Evolutionary conservation across 2,797 vertebrate genomes (phyloP).

Genomic region (Eupleurogrammus muticus): DNA sequence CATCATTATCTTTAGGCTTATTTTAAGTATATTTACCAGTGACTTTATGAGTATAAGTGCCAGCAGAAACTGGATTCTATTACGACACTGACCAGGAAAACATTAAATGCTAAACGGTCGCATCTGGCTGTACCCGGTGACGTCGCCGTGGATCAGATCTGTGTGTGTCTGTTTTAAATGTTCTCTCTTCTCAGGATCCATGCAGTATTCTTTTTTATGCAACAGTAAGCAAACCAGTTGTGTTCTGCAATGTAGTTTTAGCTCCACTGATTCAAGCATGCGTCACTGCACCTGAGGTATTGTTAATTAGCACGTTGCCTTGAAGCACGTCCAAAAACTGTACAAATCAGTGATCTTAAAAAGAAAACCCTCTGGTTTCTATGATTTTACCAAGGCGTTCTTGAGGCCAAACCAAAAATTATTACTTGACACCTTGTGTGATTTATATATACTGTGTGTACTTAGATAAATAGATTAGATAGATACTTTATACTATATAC

Average conservation of each 20-base stretch:
- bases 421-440: constrained; percentile 2
- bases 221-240: constrained; percentile 18
- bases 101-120: neutral
- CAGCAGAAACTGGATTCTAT: neutral
- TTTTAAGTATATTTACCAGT: neutral
- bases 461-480: neutral
- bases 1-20: constrained; percentile 6
- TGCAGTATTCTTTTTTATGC: constrained; percentile 13
- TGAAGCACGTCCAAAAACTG: constrained; percentile 47
- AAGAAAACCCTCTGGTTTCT: constrained; percentile 6
- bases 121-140: constrained; percentile 1
- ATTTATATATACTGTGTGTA: constrained; percentile 9
- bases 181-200: constrained; percentile 10
- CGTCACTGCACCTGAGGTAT: constrained; percentile 61
- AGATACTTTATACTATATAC: neutral
- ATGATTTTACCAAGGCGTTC: neutral
- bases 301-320: constrained; percentile 40
- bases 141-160: neutral
- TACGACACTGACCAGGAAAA: neutral
- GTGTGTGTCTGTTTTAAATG: neutral
- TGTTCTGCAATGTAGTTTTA: constrained; percentile 26
- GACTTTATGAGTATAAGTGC: neutral
- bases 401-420: constrained; percentile 14
- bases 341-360: constrained; percentile 7
- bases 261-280: constrained; percentile 47